Conservation (phyloP, 2,113 vertebrate genomes). For the Notarius lentiginosus region DNA sequence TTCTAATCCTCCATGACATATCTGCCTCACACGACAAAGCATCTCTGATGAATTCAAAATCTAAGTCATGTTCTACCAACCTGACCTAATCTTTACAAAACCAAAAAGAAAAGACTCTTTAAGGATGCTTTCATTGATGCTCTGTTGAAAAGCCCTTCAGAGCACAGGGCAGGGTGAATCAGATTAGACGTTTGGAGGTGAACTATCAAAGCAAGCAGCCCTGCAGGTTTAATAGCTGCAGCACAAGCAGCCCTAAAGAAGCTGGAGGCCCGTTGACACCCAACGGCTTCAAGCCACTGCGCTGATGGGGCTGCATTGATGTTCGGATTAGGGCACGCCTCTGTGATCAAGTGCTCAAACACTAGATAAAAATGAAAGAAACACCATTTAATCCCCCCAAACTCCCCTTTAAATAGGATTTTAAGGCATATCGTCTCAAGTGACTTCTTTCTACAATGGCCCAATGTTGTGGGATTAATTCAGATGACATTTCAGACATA, state of each 20-base stretch:
- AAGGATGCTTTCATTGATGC: conserved; percentile 82
- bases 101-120: conserved; percentile 67
- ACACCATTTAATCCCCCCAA: conserved; percentile 90
- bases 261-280: conserved; percentile 74
- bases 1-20: conserved; percentile 71
- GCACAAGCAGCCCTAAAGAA: conserved; percentile 78
- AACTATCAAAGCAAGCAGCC: conserved; percentile 89
- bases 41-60: conserved; percentile 66
- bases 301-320: conserved; percentile 91
- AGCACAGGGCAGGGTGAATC: conserved; percentile 66
- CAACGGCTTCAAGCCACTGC: conserved; percentile 82
- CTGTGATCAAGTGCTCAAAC: conserved; percentile 95
- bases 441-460: conserved; percentile 42
- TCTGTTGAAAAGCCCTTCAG: conserved; percentile 60
- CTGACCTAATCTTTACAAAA: conserved; percentile 74
- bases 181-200: conserved; percentile 90
- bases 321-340: conserved; percentile 92
- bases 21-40: conserved; percentile 71
- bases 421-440: conserved; percentile 52
- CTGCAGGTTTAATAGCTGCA: conserved; percentile 80
- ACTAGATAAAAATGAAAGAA: conserved; percentile 87
- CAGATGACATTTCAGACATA: conserved; percentile 21
- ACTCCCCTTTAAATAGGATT: conserved; percentile 79
- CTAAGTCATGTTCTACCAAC: conserved; percentile 70
- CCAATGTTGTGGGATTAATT: conserved; percentile 52